A percentile compares a stretch with the other conserved stretches of the same genome.
phyloP scores from a whole-genome alignment of 2,113 vertebrate species.

The Gila orcuttii region DNA sequence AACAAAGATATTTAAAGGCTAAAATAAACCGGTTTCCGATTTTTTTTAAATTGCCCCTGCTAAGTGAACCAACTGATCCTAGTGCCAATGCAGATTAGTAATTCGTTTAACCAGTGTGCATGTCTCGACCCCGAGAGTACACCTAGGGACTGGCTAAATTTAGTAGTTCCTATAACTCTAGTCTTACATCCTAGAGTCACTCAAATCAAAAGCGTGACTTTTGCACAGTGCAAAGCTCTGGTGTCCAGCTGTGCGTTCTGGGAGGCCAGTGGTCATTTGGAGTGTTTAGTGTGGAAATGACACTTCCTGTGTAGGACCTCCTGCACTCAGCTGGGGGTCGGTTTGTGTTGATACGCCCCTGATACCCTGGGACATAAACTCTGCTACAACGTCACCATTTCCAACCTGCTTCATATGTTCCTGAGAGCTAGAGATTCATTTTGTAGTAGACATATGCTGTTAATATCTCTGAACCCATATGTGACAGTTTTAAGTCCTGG shows the following conservation, averaged over 20 bases:
- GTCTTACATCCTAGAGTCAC: not conserved
- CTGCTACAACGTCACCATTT: not conserved
- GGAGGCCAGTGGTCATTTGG: not conserved
- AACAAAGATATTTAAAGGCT: not conserved
- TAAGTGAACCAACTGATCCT: not conserved
- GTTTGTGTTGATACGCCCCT: not conserved
- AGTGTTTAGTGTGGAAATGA: constrained; percentile 21
- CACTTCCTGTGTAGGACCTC: constrained; percentile 36
- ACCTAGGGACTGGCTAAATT: not conserved
- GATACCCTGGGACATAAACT: not conserved
- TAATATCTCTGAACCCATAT: not conserved
- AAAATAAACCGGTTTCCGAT: not conserved
- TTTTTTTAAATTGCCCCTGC: not conserved
- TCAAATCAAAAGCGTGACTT: not conserved
- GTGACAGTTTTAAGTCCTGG: not conserved
- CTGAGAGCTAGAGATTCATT: not conserved
- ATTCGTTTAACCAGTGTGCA: not conserved
- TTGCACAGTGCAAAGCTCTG: not conserved
- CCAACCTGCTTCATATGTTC: not conserved
- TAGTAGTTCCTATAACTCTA: not conserved
- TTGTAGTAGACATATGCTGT: not conserved
- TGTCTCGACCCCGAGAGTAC: not conserved
- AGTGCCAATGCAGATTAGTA: not conserved
- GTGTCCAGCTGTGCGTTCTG: constrained; percentile 20
- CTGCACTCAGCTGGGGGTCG: not conserved